Conservation (phyloP, 2,888 invertebrate species). For the Drosophila pseudotakahashii region DNA sequence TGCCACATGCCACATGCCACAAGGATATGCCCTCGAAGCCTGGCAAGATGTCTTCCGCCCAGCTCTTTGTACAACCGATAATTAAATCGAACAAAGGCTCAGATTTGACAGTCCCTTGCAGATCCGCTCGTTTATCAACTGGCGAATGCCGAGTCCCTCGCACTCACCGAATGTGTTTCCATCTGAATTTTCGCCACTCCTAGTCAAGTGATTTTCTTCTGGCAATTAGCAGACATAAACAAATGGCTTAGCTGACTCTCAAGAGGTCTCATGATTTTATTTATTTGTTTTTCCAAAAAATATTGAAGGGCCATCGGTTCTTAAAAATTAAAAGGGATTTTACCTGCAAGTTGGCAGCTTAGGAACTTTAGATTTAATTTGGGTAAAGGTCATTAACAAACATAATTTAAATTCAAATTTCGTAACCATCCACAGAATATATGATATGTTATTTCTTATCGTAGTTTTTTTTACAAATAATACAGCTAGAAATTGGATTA, state of each 20-base stretch:
- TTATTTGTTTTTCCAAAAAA: constrained; percentile 4
- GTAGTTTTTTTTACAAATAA: too few relatives aligned
- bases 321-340: not conserved
- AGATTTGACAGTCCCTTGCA: constrained; percentile 29
- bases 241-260: constrained; percentile 22
- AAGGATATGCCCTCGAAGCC: constrained; percentile 44
- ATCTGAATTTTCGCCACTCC: not conserved
- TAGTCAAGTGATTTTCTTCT: not conserved
- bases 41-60: constrained; percentile 19
- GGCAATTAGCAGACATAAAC: constrained; percentile 22
- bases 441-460: too few relatives aligned
- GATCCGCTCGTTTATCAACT: constrained; percentile 37
- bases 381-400: too few relatives aligned
- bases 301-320: not conserved
- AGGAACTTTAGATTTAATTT: not conserved
- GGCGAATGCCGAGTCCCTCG: not conserved
- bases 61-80: constrained; percentile 39
- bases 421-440: too few relatives aligned
- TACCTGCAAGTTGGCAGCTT: not conserved
- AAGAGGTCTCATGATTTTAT: not conserved
- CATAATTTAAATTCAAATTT: too few relatives aligned
- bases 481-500: too few relatives aligned
- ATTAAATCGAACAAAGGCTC: constrained; percentile 44
- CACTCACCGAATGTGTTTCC: constrained; percentile 3
- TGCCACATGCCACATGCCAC: constrained; percentile 58